A percentile compares a stretch with the other conserved stretches of the same genome.
Conservation (phyloP, 2,797 vertebrate species). For the Lacerta agilis region DNA sequence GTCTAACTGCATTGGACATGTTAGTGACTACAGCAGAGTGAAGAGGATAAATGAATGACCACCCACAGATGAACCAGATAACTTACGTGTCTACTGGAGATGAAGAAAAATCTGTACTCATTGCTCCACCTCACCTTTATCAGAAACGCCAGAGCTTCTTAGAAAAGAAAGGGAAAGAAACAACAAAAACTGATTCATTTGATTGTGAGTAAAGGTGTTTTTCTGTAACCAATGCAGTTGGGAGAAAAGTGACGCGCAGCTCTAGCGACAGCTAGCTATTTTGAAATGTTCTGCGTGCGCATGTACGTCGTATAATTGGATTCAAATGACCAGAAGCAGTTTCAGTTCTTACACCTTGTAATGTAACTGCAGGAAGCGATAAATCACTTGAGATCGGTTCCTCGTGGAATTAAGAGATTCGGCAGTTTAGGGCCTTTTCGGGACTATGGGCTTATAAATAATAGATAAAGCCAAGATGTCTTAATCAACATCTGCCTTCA, state of each 20-base stretch:
- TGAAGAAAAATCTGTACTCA: slow-evolving; percentile 56
- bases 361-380: slow-evolving; percentile 17
- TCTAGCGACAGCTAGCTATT: slow-evolving; percentile 41
- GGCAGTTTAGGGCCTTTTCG: slow-evolving; percentile 22
- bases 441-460: slow-evolving; percentile 44
- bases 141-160: slow-evolving; percentile 46
- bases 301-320: slow-evolving; percentile 47
- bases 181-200: slow-evolving; percentile 56
- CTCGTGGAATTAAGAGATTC: slow-evolving; percentile 35
- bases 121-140: slow-evolving; percentile 40
- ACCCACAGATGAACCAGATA: slow-evolving; percentile 64
- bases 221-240: not conserved
- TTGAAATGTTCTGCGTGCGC: slow-evolving; percentile 39
- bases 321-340: slow-evolving; percentile 57
- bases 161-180: slow-evolving; percentile 5
- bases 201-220: slow-evolving; percentile 35
- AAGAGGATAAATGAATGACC: slow-evolving; percentile 64
- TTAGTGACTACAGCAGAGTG: slow-evolving; percentile 47
- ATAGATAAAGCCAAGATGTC: slow-evolving; percentile 49
- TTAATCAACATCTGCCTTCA: slow-evolving; percentile 47
- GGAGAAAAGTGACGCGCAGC: slow-evolving; percentile 47
- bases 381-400: slow-evolving; percentile 29
- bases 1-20: slow-evolving; percentile 55
- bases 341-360: slow-evolving; percentile 26
- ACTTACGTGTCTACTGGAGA: slow-evolving; percentile 60